Evolutionary conservation across 1,140 invertebrate genomes (phyloP).

Genomic region (Ostrea edulis): DNA sequence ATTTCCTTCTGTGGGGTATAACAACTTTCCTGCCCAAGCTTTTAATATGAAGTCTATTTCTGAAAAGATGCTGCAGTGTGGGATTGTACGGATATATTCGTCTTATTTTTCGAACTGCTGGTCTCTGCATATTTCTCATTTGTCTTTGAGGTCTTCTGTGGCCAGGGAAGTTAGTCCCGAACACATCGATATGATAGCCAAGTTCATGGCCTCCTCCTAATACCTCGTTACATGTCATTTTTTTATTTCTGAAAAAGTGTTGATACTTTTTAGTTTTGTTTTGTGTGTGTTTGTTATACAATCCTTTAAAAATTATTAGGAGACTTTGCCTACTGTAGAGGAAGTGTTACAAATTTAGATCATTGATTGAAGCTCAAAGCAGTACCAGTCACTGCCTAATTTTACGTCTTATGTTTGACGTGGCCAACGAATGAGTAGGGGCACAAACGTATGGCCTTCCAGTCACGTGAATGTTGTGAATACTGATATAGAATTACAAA

Average conservation of each 20-base stretch:
- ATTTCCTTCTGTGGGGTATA: neutral
- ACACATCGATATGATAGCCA: slow-evolving; percentile 15
- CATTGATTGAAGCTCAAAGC: too few species aligned
- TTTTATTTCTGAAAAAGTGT: neutral
- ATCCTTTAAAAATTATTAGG: too few species aligned
- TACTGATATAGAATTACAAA: too few species aligned
- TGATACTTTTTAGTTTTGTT: neutral
- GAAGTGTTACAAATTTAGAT: too few species aligned
- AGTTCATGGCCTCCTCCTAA: slow-evolving; percentile 5
- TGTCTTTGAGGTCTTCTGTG: neutral
- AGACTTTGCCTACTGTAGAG: too few species aligned
- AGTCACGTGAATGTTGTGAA: too few species aligned
- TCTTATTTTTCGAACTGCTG: neutral
- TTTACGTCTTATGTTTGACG: too few species aligned
- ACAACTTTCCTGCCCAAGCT: neutral
- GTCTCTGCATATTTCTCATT: neutral
- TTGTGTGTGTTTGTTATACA: neutral
- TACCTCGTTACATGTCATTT: neutral
- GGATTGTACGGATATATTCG: neutral
- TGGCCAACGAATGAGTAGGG: too few species aligned
- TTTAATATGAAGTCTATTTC: neutral
- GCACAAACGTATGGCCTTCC: too few species aligned
- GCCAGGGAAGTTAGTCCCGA: neutral
- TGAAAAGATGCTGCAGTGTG: neutral
- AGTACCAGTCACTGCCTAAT: too few species aligned